These are phyloP conservation scores for Mycteria americana DNA, from an alignment of 2,797 vertebrate species.

Conservation along the genomic window DNA sequence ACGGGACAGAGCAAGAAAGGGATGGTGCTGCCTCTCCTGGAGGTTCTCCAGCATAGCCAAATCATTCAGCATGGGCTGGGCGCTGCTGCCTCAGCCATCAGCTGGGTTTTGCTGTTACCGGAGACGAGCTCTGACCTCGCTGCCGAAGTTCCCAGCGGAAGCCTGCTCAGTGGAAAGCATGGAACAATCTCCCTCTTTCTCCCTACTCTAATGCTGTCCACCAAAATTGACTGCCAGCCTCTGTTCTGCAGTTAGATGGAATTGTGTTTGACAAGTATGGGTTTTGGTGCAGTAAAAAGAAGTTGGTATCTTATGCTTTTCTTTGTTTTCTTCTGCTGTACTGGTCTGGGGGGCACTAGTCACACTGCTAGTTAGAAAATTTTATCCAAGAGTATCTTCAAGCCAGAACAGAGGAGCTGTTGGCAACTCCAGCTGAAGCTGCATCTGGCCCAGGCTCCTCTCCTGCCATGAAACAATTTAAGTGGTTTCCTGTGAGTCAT, in stretches of 20 bases:
- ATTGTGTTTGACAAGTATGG: background rate
- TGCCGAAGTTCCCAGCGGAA: background rate
- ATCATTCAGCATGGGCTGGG: rapidly evolving
- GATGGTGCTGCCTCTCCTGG: background rate
- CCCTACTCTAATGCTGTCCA: background rate
- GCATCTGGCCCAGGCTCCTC: background rate
- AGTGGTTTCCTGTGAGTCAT: conserved; percentile 26
- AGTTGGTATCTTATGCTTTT: background rate
- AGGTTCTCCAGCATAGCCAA: background rate
- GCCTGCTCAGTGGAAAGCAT: background rate
- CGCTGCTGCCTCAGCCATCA: background rate
- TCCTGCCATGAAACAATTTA: conserved; percentile 8
- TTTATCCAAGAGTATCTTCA: background rate
- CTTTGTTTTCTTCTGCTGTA: background rate
- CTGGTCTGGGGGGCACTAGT: background rate
- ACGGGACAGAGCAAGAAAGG: rapidly evolving
- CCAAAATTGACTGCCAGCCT: background rate
- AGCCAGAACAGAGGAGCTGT: background rate
- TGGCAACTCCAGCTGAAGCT: conserved; percentile 13
- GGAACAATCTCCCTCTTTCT: background rate
- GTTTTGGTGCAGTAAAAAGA: background rate
- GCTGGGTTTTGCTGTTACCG: background rate
- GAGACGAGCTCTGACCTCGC: background rate
- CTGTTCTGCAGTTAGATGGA: background rate
- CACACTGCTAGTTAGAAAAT: background rate